These are phyloP conservation scores for Plestiodon gilberti DNA, from an alignment of 2,113 vertebrate genomes.

Conservation along the genomic window DNA sequence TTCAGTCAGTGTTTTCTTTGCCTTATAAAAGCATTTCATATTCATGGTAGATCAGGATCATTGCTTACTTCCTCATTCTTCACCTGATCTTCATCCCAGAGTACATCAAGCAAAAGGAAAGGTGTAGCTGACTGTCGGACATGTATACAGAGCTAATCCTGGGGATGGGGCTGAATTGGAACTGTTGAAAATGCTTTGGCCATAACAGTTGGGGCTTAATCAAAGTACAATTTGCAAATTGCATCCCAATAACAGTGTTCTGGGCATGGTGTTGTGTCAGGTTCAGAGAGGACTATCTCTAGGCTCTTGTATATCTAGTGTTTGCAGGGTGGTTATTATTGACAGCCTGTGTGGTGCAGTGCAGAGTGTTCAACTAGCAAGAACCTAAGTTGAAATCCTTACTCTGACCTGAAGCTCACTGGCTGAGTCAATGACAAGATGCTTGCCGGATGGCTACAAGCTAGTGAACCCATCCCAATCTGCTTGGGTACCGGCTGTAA, in stretches of 20 bases:
- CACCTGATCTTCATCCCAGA: fast-evolving
- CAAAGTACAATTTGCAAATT: not conserved
- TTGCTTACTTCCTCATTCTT: not conserved
- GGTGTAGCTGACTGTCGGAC: not conserved
- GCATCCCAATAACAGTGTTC: not conserved
- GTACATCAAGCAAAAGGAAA: not conserved
- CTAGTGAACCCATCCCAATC: too few species aligned
- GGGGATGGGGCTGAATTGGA: not conserved
- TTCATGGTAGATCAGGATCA: not conserved
- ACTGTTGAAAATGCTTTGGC: not conserved
- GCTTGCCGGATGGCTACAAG: too few species aligned
- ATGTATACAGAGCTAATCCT: not conserved
- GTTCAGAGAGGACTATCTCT: not conserved
- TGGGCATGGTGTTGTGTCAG: not conserved
- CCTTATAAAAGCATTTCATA: not conserved
- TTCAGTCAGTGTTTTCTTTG: not conserved
- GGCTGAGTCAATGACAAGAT: too few species aligned
- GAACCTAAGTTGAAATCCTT: too few species aligned
- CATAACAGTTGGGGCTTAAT: not conserved
- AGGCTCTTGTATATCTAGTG: not conserved
- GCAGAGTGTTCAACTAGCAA: too few species aligned
- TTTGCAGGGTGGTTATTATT: not conserved
- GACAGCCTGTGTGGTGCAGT: too few species aligned
- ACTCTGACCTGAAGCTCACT: too few species aligned
- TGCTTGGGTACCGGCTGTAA: too few species aligned